Conservation (phyloP, 2,797 vertebrate species). For the Syncerus caffer region DNA sequence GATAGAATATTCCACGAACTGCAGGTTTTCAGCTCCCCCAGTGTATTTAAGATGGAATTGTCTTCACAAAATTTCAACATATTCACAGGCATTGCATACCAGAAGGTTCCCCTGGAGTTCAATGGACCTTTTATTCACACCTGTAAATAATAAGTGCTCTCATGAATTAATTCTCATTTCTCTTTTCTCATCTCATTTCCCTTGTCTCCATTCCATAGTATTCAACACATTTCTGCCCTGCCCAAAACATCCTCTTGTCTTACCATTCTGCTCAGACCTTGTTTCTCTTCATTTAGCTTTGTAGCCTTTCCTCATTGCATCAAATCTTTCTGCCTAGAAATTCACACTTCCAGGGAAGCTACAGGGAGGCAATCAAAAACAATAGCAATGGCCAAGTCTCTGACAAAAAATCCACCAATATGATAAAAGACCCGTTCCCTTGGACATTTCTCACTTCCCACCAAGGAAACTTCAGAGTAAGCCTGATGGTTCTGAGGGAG, state of each 20-base stretch:
- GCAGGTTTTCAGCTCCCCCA: neutral
- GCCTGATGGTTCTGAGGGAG: neutral
- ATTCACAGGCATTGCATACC: constrained; percentile 31
- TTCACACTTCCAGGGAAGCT: constrained; percentile 3
- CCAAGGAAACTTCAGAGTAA: constrained; percentile 25
- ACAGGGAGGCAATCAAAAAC: constrained; percentile 20
- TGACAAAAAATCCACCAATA: constrained; percentile 41
- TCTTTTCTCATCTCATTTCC: constrained; percentile 38
- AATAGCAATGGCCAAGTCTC: neutral
- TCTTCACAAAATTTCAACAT: constrained; percentile 25
- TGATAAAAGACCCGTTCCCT: constrained; percentile 35
- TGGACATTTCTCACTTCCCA: constrained; percentile 21
- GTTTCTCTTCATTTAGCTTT: constrained; percentile 20
- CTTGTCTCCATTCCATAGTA: neutral
- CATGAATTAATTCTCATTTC: constrained; percentile 27
- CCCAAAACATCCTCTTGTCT: constrained; percentile 28
- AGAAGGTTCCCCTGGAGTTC: constrained; percentile 22
- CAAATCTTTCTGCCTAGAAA: constrained; percentile 55
- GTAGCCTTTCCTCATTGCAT: constrained; percentile 18
- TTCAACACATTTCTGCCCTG: constrained; percentile 5
- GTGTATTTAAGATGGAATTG: constrained; percentile 35
- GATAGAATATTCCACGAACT: neutral
- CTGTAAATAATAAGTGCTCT: constrained; percentile 43
- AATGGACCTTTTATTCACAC: constrained; percentile 21
- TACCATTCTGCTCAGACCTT: neutral